Base-by-base conservation (phyloP, 2,888 invertebrate species). In the Molorchus minor region DNA sequence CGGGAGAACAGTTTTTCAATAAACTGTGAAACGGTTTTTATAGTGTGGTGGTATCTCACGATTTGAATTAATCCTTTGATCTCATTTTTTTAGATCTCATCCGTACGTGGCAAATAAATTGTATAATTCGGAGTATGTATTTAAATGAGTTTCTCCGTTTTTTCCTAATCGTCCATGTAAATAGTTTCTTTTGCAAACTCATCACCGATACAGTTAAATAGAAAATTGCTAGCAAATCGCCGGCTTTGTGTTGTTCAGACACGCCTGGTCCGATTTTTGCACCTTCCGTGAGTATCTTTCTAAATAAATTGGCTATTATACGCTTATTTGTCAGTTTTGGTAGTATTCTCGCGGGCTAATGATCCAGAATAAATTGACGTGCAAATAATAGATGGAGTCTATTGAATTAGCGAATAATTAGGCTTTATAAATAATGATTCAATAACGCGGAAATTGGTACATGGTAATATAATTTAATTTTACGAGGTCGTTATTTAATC, bases 231-330 rank as follows among this genome's bases (percentile, higher is more conserved):
- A 21, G 38, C 15, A 49, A 41, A 36, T 30, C 25, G 46, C 30
- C 3, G 2, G 52, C 29, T 30, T 52, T 52, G 41, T 52, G 33
- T 40, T 52, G 13, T 3, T 1, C 12, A 16, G 25, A 41, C 41
- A 40, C 19, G 41, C 19, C 19, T 36, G 29, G 41, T 41, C 19
- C 12, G 29, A 40, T 52, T 52, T 41, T 52, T 13, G 52, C 41
- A 17, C 41, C 41, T 36, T 35, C 17, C 29, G n/a, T 3, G 21
- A 12, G 20, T 19, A 16, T 41, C 29, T 43, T 43, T 17, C 12
- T 30, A 25, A 29, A 52, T 20, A 52, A 52, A 52, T 52, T 52
- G 52, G 41, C 52, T 52, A 52, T 52, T 52, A 52, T 52, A 52
- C 52, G 52, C 52, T 25, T 12, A 52, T 52, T 52, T 52, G 16